A percentile compares a stretch with the other conserved stretches of the same genome.
Evolutionary conservation across 2,113 vertebrate species (phyloP).

Genomic region (Vicugna pacos): DNA sequence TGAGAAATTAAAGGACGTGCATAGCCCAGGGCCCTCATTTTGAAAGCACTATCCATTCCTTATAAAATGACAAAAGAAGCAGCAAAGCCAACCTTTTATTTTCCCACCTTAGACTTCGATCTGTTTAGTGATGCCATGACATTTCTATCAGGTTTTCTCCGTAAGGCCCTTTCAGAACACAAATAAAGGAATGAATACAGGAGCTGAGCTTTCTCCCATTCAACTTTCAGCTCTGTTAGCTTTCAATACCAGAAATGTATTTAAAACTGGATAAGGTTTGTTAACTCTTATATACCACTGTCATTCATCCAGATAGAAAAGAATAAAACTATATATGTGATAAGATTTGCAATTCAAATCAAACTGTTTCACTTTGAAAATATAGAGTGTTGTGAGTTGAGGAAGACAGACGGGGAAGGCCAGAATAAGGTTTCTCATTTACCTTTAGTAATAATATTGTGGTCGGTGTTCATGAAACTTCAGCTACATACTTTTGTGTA

Average conservation of each 20-base stretch:
- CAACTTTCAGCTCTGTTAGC: conserved; percentile 89
- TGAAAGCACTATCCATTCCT: conserved; percentile 82
- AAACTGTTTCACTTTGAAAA: conserved; percentile 82
- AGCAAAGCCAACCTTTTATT: conserved; percentile 84
- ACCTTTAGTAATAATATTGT: conserved; percentile 84
- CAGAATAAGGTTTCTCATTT: conserved; percentile 79
- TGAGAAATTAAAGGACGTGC: conserved; percentile 78
- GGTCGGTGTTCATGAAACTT: conserved; percentile 73
- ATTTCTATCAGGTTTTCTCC: conserved; percentile 86
- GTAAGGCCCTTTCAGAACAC: conserved; percentile 84
- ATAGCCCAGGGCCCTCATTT: conserved; percentile 69
- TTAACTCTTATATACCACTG: conserved; percentile 86
- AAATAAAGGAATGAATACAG: conserved; percentile 87
- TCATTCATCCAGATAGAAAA: conserved; percentile 85
- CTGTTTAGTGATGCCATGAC: conserved; percentile 81
- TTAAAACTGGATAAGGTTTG: conserved; percentile 88
- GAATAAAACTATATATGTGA: conserved; percentile 86
- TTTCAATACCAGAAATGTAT: conserved; percentile 89
- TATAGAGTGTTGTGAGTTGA: conserved; percentile 76
- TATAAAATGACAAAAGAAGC: conserved; percentile 79
- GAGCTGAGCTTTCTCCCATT: conserved; percentile 85
- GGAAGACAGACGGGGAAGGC: conserved; percentile 55
- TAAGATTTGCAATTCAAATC: conserved; percentile 90
- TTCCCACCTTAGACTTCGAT: conserved; percentile 84
- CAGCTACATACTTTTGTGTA: conserved; percentile 29